Evolutionary conservation across 2,888 invertebrate genomes (phyloP), one percentile per base, ranked within the genome.

Genomic region (Synanthedon vespiformis): DNA sequence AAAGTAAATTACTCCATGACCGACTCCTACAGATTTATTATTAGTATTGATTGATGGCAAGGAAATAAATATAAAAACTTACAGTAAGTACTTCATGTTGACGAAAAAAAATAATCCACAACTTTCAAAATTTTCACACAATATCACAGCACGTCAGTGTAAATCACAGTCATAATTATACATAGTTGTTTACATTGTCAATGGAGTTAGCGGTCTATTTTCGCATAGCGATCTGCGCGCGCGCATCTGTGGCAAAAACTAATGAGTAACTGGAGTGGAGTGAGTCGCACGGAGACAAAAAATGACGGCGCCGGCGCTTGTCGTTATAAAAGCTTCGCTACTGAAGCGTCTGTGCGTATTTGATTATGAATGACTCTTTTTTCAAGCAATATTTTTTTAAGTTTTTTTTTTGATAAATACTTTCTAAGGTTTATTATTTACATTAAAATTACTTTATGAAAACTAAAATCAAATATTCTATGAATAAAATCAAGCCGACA

Each of bases 31-130:
- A 16, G 16, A 16, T 16, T 16, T 16, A 16, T 16, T 16, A 16
- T 16, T 16, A 16, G 16, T 16, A 16, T 16, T 16, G 16, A 16
- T 16, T n/a, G n/a, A n/a, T n/a, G n/a, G n/a, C n/a, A 34, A 34
- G 34, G 34, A 34, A 34, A 34, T 34, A 34, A 10, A 10, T 34
- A 34, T 34, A 34, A 34, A 2, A 34, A 70, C 70, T 68, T 49
- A 70, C 68, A 68, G 53, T 54, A 64, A 52, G 49, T 54, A 56
- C 54, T 62, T 63, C 70, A 70, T 70, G 55, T 54, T 68, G 62
- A 53, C 53, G 44, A 51, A 53, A 48, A 40, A 50, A 22, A 22
- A 16, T 16, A 16, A 40, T 41, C 40, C 48, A 47, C 51, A 53
- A 12, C 18, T 22, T 48, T 48, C 10, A 12, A 48, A 48, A 48